Conservation (phyloP, 1,140 invertebrate species). For the Atta texana region DNA sequence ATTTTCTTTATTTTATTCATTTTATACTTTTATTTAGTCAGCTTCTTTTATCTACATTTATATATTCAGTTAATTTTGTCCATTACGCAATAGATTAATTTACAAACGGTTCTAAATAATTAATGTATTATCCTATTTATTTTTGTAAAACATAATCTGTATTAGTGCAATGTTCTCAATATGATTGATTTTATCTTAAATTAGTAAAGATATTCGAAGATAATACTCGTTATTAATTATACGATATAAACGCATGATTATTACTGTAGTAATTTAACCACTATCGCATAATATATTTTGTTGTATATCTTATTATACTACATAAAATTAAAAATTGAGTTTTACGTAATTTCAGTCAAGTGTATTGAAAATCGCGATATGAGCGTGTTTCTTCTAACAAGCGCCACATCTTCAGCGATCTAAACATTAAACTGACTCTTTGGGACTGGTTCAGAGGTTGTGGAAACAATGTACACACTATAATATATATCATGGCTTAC, state of each 20-base stretch:
- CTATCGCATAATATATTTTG: neutral
- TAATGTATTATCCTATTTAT: constrained; percentile 11
- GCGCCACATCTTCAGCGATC: constrained; percentile 60
- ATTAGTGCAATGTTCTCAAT: constrained; percentile 22
- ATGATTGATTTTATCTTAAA: constrained; percentile 36
- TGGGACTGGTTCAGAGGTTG: constrained; percentile 70
- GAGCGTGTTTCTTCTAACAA: constrained; percentile 1
- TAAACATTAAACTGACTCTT: constrained; percentile 55
- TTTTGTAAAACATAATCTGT: constrained; percentile 20
- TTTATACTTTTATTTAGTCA: neutral
- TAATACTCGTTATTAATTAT: constrained; percentile 44
- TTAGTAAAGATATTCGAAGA: constrained; percentile 17
- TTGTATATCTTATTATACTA: neutral
- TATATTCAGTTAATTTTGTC: neutral
- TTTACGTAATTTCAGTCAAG: neutral
- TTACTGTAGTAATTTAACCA: constrained; percentile 1
- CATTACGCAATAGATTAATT: constrained; percentile 3
- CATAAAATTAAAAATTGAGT: neutral
- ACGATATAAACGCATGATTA: constrained; percentile 10
- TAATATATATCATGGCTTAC: constrained; percentile 47
- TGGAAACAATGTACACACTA: constrained; percentile 66
- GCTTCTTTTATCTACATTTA: neutral
- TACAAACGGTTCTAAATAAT: constrained; percentile 32
- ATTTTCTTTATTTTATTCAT: neutral
- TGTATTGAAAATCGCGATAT: constrained; percentile 4